phyloP scores from a whole-genome alignment of 2,797 vertebrate genomes.

The Siniperca scherzeri region DNA sequence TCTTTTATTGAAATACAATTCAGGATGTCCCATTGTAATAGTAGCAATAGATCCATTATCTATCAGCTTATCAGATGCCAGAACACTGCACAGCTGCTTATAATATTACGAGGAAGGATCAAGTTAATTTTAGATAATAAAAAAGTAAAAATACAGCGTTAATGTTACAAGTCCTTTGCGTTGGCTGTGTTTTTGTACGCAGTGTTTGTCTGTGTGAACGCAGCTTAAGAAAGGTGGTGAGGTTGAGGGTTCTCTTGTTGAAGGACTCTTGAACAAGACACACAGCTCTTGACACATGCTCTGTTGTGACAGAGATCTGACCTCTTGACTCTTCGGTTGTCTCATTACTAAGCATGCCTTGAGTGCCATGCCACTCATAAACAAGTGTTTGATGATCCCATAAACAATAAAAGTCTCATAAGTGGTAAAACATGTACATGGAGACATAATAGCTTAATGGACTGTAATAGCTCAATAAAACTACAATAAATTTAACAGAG shows the following conservation, averaged over 20 bases:
- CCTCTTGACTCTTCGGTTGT: slow-evolving; percentile 14
- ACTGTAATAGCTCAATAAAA: slow-evolving; percentile 30
- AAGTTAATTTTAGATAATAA: neutral
- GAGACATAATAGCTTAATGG: slow-evolving; percentile 17
- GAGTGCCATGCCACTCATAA: neutral
- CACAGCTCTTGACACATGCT: neutral
- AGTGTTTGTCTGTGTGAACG: neutral
- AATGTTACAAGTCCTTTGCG: neutral
- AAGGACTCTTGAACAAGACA: neutral
- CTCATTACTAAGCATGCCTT: slow-evolving; percentile 1
- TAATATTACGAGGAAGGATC: neutral
- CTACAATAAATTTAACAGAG: neutral
- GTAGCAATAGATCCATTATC: neutral
- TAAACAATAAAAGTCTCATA: slow-evolving; percentile 12
- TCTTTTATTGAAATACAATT: neutral
- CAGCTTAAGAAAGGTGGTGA: neutral
- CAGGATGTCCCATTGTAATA: neutral
- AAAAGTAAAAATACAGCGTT: neutral
- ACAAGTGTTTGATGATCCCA: slow-evolving; percentile 19
- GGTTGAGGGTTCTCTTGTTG: neutral
- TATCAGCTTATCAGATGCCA: neutral
- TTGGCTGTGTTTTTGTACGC: neutral
- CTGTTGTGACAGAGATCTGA: slow-evolving; percentile 17
- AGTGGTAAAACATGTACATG: neutral
- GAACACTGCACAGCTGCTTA: neutral